A percentile compares a stretch with the other conserved stretches of the same genome.
Evolutionary conservation across 2,888 invertebrate genomes (phyloP).

Genomic region (Philereme vetulata): DNA sequence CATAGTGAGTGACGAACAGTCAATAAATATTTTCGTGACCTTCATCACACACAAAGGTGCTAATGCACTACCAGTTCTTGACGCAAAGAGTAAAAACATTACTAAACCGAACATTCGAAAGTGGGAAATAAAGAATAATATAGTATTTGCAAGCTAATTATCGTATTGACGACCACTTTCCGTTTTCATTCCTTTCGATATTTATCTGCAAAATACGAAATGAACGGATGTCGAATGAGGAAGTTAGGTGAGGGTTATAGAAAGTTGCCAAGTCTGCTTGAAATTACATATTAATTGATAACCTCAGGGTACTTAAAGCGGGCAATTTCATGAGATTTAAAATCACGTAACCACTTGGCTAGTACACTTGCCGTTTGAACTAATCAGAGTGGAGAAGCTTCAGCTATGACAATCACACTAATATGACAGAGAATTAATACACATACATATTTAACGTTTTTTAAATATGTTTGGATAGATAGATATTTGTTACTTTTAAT

Average conservation of each 20-base stretch:
- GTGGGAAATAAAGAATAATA: conserved; percentile 49
- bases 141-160: conserved; percentile 62
- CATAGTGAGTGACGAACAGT: conserved; percentile 17
- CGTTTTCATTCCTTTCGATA: conserved; percentile 55
- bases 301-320: background rate
- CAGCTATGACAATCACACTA: no score
- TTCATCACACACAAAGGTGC: conserved; percentile 33
- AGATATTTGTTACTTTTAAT: no score
- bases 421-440: no score
- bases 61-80: conserved; percentile 30
- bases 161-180: conserved; percentile 66
- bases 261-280: conserved; percentile 7
- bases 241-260: conserved; percentile 10
- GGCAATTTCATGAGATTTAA: background rate
- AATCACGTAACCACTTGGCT: background rate
- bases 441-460: no score
- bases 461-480: no score
- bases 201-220: conserved; percentile 38
- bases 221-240: conserved; percentile 4
- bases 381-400: no score
- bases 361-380: no score
- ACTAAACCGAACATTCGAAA: conserved; percentile 56
- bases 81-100: conserved; percentile 38
- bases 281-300: background rate
- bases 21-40: conserved; percentile 27